These are phyloP conservation scores for Eurytoma californica DNA, from an alignment of 2,888 invertebrate genomes.

Conservation along the genomic window DNA sequence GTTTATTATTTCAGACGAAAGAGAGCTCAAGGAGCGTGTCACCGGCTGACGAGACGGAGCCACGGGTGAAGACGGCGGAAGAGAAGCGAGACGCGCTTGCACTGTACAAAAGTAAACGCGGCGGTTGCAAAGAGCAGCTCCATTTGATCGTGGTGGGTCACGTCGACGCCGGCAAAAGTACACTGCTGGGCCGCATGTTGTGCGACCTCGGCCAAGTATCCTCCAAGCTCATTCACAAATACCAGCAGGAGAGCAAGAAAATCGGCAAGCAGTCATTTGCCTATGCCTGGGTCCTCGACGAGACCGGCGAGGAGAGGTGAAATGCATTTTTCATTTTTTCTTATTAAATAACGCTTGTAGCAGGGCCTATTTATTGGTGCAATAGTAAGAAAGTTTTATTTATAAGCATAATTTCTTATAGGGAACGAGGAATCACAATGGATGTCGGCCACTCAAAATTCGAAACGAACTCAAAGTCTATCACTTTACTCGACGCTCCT, in stretches of 20 bases:
- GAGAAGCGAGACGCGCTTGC: conserved; percentile 79
- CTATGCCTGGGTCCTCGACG: conserved; percentile 99
- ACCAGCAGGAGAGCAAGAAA: conserved; percentile 97
- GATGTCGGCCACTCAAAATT: conserved; percentile 96
- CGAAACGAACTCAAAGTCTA: conserved; percentile 88
- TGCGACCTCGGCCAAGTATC: conserved; percentile 87
- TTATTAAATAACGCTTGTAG: not conserved
- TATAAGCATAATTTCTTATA: conserved; percentile 60
- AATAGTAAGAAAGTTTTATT: not conserved
- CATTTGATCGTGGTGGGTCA: conserved; percentile 96
- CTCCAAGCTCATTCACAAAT: conserved; percentile 84
- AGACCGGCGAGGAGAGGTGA: conserved; percentile 95
- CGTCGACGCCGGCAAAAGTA: conserved; percentile 98
- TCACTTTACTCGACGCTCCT: conserved; percentile 95
- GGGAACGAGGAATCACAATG: conserved; percentile 98
- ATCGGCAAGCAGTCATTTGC: conserved; percentile 98
- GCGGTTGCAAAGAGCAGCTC: conserved; percentile 88
- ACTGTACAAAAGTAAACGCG: conserved; percentile 85
- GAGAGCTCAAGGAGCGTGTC: conserved; percentile 80
- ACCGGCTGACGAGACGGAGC: conserved; percentile 73
- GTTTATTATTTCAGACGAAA: conserved; percentile 57
- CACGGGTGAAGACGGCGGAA: conserved; percentile 75
- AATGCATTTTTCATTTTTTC: not conserved
- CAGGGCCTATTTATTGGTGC: not conserved
- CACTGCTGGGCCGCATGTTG: conserved; percentile 96